These are phyloP conservation scores for Gobius niger DNA, from an alignment of 2,113 vertebrate species.

Conservation along the genomic window DNA sequence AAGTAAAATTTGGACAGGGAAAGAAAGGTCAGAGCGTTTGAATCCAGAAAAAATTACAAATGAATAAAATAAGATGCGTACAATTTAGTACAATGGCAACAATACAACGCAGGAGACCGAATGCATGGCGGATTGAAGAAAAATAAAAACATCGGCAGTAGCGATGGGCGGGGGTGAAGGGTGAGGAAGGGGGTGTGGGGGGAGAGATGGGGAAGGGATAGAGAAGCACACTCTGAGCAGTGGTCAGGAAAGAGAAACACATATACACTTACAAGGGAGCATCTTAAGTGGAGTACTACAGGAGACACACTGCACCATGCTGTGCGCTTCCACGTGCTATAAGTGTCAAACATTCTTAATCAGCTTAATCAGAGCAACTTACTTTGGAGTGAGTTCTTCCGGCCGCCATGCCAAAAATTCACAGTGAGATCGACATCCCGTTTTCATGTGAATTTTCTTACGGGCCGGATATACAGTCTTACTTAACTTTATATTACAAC, in stretches of 20 bases:
- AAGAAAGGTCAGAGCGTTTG: too few species aligned
- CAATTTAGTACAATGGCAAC: background rate
- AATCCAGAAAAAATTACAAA: background rate
- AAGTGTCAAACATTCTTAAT: constrained; percentile 32
- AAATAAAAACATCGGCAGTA: constrained; percentile 8
- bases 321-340: constrained; percentile 53
- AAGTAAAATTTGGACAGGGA: too few species aligned
- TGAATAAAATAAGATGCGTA: too few species aligned
- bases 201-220: constrained; percentile 60
- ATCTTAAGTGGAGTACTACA: constrained; percentile 51
- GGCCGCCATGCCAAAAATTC: constrained; percentile 24
- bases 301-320: constrained; percentile 52
- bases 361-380: background rate
- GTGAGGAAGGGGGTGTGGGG: constrained; percentile 61
- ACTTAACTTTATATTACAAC: constrained; percentile 24
- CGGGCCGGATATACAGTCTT: constrained; percentile 32
- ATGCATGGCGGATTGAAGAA: background rate
- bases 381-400: background rate
- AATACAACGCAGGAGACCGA: background rate
- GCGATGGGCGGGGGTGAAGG: constrained; percentile 8
- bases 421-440: constrained; percentile 59
- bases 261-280: constrained; percentile 62
- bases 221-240: constrained; percentile 71
- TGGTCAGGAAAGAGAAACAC: constrained; percentile 68
- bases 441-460: constrained; percentile 51